A percentile compares a stretch with the other conserved stretches of the same genome.
phyloP scores from a whole-genome alignment of 2,888 invertebrate genomes.

The Apamea anceps region DNA sequence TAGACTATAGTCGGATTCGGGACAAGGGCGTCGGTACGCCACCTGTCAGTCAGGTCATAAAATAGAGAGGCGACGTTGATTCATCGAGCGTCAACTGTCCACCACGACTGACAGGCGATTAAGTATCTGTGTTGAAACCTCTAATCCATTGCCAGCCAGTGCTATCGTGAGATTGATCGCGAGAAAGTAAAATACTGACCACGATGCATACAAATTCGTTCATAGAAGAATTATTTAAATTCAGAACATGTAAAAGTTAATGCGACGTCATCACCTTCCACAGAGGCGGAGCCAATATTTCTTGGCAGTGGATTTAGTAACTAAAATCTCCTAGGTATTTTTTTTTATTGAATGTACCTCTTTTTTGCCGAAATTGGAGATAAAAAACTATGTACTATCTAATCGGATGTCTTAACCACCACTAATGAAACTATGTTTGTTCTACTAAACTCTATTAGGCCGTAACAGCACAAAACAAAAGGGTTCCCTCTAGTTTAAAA shows the following conservation, averaged over 20 bases:
- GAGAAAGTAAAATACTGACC: conserved; percentile 25
- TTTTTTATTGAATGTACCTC: neutral
- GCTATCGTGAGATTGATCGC: conserved; percentile 39
- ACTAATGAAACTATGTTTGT: neutral
- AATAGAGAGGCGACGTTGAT: conserved; percentile 56
- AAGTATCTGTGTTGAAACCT: conserved; percentile 50
- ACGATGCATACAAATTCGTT: conserved; percentile 10
- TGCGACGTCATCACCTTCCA: neutral
- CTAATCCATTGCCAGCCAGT: conserved; percentile 40
- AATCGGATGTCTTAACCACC: neutral
- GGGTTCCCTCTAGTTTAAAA: neutral
- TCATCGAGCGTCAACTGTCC: conserved; percentile 57
- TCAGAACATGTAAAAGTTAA: conserved; percentile 5
- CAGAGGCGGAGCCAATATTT: neutral
- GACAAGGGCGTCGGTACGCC: conserved; percentile 35
- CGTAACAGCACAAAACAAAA: neutral
- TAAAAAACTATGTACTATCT: neutral
- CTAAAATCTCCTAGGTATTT: neutral
- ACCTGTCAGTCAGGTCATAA: conserved; percentile 57
- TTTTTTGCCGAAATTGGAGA: neutral
- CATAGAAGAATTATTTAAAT: conserved; percentile 1
- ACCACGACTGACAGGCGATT: conserved; percentile 56
- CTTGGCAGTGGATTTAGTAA: neutral
- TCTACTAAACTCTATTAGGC: conserved; percentile 8
- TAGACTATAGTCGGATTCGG: neutral